Conservation (phyloP, 2,113 vertebrate species). For the Melanotaenia duboulayi region DNA sequence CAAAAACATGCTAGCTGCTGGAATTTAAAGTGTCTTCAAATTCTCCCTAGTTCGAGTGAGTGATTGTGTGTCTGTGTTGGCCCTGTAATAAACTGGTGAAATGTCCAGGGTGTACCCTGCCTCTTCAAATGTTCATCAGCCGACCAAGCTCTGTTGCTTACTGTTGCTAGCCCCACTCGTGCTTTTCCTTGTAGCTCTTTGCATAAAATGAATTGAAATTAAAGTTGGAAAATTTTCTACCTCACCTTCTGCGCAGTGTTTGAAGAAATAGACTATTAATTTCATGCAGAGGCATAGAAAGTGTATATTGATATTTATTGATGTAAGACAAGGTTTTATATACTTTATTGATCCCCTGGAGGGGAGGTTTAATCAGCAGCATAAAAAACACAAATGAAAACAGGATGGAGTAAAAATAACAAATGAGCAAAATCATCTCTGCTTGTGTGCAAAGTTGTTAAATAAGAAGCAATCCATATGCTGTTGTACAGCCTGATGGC, state of each 20-base stretch:
- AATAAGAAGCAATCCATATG: background rate
- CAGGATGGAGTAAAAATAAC: background rate
- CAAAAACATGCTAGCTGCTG: too few species aligned
- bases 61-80: too few species aligned
- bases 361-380: background rate
- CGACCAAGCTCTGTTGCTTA: too few species aligned
- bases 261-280: background rate
- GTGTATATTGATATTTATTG: background rate
- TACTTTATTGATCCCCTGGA: background rate
- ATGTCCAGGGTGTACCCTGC: too few species aligned
- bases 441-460: background rate
- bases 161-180: too few species aligned
- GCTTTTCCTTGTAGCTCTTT: too few species aligned
- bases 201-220: too few species aligned
- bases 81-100: too few species aligned
- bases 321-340: background rate
- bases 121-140: too few species aligned
- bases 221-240: background rate
- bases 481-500: background rate
- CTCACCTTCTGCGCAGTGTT: background rate
- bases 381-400: background rate
- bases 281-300: background rate
- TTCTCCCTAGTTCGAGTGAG: too few species aligned
- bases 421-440: background rate
- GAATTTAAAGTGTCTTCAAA: too few species aligned